Evolutionary conservation across 2,113 vertebrate species (phyloP).

Genomic region (Amphiprion ocellaris): DNA sequence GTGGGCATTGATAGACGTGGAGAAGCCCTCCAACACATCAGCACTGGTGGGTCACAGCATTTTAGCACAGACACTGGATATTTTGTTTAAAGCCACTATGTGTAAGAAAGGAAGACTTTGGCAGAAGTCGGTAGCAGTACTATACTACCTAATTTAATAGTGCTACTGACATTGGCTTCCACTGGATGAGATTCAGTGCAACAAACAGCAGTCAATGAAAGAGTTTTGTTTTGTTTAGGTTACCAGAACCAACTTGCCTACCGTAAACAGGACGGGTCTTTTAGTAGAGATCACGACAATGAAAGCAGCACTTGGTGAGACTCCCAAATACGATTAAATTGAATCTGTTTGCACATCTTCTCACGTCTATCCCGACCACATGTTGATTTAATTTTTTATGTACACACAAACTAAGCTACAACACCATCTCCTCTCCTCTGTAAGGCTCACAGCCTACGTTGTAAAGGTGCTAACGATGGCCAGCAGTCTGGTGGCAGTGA

Average conservation of each 20-base stretch:
- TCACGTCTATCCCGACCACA: not conserved
- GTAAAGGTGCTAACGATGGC: constrained; percentile 91
- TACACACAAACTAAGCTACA: not conserved
- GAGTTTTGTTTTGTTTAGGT: constrained; percentile 48
- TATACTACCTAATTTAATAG: too few species aligned
- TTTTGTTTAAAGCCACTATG: too few species aligned
- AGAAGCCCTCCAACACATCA: constrained; percentile 73
- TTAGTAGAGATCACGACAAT: accelerated
- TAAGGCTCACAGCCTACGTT: constrained; percentile 93
- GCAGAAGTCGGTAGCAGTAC: too few species aligned
- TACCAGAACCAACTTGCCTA: constrained; percentile 49
- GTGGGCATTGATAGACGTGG: constrained; percentile 60
- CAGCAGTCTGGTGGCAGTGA: constrained; percentile 71
- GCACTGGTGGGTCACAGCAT: constrained; percentile 59
- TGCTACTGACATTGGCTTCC: too few species aligned
- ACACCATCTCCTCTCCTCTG: not conserved
- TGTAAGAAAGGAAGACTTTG: too few species aligned
- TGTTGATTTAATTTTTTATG: accelerated
- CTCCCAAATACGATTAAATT: not conserved
- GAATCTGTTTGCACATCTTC: too few species aligned
- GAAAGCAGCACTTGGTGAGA: constrained; percentile 55
- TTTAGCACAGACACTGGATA: not conserved
- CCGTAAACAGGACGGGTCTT: constrained; percentile 73
- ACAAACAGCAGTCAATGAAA: too few species aligned
- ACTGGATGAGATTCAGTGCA: too few species aligned